Conservation (phyloP, 1,140 invertebrate genomes). For the Drosophila pectinifera region DNA sequence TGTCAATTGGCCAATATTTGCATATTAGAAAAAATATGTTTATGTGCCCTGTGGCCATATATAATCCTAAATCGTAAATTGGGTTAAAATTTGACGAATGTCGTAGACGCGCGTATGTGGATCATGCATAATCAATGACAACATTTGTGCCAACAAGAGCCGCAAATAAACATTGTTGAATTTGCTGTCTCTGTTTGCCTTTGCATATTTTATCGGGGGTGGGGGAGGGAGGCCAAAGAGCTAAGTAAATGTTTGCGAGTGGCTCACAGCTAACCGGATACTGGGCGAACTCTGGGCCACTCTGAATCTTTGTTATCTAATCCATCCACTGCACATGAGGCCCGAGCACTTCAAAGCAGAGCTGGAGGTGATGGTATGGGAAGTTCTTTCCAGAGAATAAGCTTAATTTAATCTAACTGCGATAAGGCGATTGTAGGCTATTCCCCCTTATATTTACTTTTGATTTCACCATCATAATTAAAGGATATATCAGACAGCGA, state of each 20-base stretch:
- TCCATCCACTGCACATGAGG: conserved; percentile 37
- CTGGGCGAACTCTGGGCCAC: conserved; percentile 24
- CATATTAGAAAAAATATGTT: conserved; percentile 8
- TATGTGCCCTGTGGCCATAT: conserved; percentile 3
- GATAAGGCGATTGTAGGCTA: conserved; percentile 3
- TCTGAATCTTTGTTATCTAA: conserved; percentile 53
- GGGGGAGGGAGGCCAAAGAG: conserved; percentile 29
- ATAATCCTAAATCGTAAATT: conserved; percentile 35
- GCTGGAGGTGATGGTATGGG: not conserved
- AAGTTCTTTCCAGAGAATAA: conserved; percentile 20
- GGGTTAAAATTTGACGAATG: conserved; percentile 47
- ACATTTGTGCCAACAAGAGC: conserved; percentile 51
- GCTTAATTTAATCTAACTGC: conserved; percentile 1
- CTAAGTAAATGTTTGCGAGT: conserved; percentile 52
- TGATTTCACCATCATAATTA: not conserved
- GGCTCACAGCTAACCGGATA: conserved; percentile 51
- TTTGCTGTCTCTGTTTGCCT: conserved; percentile 37
- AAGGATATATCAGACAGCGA: conserved; percentile 12
- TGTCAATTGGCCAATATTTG: conserved; percentile 38
- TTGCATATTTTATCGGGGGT: conserved; percentile 42
- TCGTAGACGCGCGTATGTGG: conserved; percentile 26
- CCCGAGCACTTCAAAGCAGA: conserved; percentile 17
- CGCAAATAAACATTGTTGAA: conserved; percentile 51
- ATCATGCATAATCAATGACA: conserved; percentile 54
- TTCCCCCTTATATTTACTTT: not conserved